Percentiles rank a stretch among this genome's conserved stretches.
Conservation (phyloP, 2,797 vertebrate genomes). For the Neosilurus hyrtlii region DNA sequence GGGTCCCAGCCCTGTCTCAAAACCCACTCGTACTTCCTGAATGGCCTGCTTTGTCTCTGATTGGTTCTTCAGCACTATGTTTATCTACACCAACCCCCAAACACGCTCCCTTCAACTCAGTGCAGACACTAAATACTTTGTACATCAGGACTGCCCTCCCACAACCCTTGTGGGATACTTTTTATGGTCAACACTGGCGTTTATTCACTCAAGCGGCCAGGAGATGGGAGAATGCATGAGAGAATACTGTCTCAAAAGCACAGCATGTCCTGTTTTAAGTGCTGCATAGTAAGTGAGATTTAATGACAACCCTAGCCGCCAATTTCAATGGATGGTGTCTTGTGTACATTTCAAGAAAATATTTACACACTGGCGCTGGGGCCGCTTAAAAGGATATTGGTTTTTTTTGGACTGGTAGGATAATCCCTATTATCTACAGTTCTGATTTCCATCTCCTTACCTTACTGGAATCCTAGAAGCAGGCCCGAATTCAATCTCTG, state of each 20-base stretch:
- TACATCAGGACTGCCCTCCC: conserved; percentile 27
- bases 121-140: conserved; percentile 44
- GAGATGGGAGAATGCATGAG: neutral
- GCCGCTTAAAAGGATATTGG: conserved; percentile 31
- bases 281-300: conserved; percentile 26
- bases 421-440: conserved; percentile 43
- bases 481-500: conserved; percentile 22
- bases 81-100: conserved; percentile 46
- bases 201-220: conserved; percentile 35
- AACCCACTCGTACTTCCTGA: conserved; percentile 39
- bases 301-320: conserved; percentile 36
- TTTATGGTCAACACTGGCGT: conserved; percentile 29
- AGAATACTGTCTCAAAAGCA: conserved; percentile 8
- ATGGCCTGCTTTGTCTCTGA: conserved; percentile 37
- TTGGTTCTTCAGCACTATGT: conserved; percentile 23
- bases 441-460: conserved; percentile 38
- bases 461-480: conserved; percentile 23
- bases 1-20: conserved; percentile 14
- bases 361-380: conserved; percentile 45
- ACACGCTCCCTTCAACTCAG: conserved; percentile 38
- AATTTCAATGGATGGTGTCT: conserved; percentile 46
- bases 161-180: conserved; percentile 22
- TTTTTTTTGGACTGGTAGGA: conserved; percentile 30
- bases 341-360: conserved; percentile 45
- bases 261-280: conserved; percentile 19